These are phyloP conservation scores for Ostrea denselamellosa DNA, from an alignment of 1,140 invertebrate species.

Conservation along the genomic window DNA sequence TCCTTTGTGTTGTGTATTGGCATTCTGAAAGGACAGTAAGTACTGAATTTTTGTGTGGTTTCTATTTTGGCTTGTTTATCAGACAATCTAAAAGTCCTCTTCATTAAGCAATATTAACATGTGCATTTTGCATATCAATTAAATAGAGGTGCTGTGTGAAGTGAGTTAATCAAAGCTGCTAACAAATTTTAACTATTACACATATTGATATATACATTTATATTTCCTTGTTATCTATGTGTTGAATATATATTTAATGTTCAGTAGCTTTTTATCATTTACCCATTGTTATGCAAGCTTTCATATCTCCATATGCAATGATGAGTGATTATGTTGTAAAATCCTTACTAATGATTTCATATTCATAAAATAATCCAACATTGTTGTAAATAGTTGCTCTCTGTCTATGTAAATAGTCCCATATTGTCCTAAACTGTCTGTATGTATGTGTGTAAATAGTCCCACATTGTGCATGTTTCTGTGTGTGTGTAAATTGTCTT, in stretches of 20 bases:
- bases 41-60: slow-evolving; percentile 9
- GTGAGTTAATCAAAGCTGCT: background rate
- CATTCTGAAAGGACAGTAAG: slow-evolving; percentile 81
- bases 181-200: background rate
- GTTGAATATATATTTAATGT: background rate
- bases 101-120: background rate
- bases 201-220: background rate
- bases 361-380: too few species aligned
- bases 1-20: slow-evolving; percentile 78
- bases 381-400: too few species aligned
- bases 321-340: too few species aligned
- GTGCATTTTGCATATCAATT: background rate
- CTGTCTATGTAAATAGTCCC: too few species aligned
- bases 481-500: too few species aligned
- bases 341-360: too few species aligned
- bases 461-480: too few species aligned
- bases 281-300: background rate
- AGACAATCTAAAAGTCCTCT: background rate
- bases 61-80: background rate
- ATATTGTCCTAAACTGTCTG: too few species aligned
- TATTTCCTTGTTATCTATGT: background rate
- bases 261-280: background rate
- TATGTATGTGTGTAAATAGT: too few species aligned
- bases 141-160: background rate
- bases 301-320: background rate